Evolutionary conservation across 1,140 invertebrate genomes (phyloP).

Genomic region (Drosophila ohnishii): DNA sequence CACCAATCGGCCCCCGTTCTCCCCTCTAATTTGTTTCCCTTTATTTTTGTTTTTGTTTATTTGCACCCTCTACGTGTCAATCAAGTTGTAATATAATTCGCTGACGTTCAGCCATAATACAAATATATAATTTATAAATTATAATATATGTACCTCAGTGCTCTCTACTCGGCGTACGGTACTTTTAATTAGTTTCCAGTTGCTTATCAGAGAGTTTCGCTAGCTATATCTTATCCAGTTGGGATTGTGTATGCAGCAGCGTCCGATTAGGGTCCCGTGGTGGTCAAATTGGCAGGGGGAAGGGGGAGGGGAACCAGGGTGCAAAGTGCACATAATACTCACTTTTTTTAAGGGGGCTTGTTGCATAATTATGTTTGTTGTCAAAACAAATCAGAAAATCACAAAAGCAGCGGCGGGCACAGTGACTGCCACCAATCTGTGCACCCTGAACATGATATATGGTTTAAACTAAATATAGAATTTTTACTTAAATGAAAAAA

Average conservation of each 20-base stretch:
- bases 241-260: constrained; percentile 17
- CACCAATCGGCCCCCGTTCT: not conserved
- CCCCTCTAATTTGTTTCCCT: not conserved
- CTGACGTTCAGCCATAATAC: not conserved
- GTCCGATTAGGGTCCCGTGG: not conserved
- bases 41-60: constrained; percentile 8
- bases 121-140: not conserved
- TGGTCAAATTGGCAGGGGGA: not conserved
- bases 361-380: constrained; percentile 40
- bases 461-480: no score
- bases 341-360: not conserved
- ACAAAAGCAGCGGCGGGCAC: constrained; percentile 1
- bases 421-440: constrained; percentile 1
- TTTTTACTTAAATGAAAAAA: no score
- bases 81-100: constrained; percentile 29
- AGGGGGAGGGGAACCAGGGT: not conserved
- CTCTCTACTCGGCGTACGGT: not conserved
- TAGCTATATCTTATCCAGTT: constrained; percentile 35
- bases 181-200: constrained; percentile 7
- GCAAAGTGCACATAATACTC: constrained; percentile 26
- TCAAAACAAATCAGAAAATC: constrained; percentile 28
- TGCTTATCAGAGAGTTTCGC: not conserved
- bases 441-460: not conserved
- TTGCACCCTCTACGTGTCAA: constrained; percentile 29
- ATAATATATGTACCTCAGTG: not conserved